These are phyloP conservation scores for Dreissena rostriformis DNA, from an alignment of 1,140 invertebrate species.

Conservation along the genomic window DNA sequence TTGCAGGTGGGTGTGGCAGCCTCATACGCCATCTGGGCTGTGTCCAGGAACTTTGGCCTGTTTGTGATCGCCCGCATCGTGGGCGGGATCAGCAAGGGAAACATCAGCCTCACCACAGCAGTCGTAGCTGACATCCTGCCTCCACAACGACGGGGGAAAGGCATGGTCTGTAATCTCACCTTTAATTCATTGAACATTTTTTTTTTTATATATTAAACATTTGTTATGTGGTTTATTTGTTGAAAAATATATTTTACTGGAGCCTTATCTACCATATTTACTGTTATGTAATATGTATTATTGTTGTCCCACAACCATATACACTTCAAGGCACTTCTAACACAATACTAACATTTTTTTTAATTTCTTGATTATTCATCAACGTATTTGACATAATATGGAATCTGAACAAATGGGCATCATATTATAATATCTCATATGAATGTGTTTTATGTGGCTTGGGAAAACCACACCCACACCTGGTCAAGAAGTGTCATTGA, in stretches of 20 bases:
- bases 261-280: neutral
- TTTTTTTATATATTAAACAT: neutral
- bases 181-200: neutral
- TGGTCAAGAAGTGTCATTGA: too few relatives aligned
- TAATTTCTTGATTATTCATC: too few relatives aligned
- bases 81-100: conserved; percentile 98
- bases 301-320: too few relatives aligned
- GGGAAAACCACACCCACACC: too few relatives aligned
- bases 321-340: too few relatives aligned
- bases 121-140: conserved; percentile 96
- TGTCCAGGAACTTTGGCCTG: conserved; percentile 92
- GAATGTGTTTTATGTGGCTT: too few relatives aligned
- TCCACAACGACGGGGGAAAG: conserved; percentile 90
- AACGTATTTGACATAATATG: too few relatives aligned
- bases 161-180: conserved; percentile 90
- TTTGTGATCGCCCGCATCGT: conserved; percentile 97
- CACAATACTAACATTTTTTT: too few relatives aligned
- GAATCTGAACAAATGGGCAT: too few relatives aligned
- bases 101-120: conserved; percentile 97
- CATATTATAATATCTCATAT: too few relatives aligned
- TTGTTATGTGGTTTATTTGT: neutral
- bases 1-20: conserved; percentile 89
- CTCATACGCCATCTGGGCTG: conserved; percentile 94
- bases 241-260: conserved; percentile 21
- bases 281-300: too few relatives aligned